Percentiles rank a stretch among this genome's conserved stretches.
These are phyloP conservation scores for Epirrhoe alternata DNA, from an alignment of 2,888 invertebrate genomes.

Conservation along the genomic window DNA sequence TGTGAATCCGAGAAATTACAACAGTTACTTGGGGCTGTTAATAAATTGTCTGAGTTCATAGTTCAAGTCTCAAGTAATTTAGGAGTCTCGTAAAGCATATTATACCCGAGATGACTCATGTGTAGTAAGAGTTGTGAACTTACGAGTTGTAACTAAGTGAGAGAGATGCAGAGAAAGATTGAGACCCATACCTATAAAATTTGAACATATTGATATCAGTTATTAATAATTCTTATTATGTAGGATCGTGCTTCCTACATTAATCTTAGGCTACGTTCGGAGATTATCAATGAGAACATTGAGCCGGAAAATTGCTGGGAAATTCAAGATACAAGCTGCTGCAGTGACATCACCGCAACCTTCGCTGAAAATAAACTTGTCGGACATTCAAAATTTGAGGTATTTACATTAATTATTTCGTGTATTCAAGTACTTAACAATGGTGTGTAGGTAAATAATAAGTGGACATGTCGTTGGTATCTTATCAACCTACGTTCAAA, in stretches of 20 bases:
- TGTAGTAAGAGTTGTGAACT: not conserved
- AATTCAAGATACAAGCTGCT: conserved; percentile 40
- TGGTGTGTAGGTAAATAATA: not conserved
- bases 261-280: not conserved
- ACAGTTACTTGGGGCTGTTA: not conserved
- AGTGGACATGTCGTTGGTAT: not conserved
- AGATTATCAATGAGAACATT: not conserved
- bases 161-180: not conserved
- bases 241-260: not conserved
- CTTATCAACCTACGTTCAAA: no score
- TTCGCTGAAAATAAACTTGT: conserved; percentile 61
- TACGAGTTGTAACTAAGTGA: not conserved
- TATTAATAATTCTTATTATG: not conserved
- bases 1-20: not conserved
- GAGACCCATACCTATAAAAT: not conserved
- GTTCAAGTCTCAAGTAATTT: not conserved
- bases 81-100: no score
- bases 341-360: conserved; percentile 60
- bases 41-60: not conserved
- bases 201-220: no score
- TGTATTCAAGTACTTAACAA: conserved; percentile 11
- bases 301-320: conserved; percentile 25
- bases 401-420: conserved; percentile 20
- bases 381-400: conserved; percentile 34
- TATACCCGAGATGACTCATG: no score